These are phyloP conservation scores for Hypocryptadius cinnamomeus DNA, from an alignment of 2,113 vertebrate species.

Conservation along the genomic window DNA sequence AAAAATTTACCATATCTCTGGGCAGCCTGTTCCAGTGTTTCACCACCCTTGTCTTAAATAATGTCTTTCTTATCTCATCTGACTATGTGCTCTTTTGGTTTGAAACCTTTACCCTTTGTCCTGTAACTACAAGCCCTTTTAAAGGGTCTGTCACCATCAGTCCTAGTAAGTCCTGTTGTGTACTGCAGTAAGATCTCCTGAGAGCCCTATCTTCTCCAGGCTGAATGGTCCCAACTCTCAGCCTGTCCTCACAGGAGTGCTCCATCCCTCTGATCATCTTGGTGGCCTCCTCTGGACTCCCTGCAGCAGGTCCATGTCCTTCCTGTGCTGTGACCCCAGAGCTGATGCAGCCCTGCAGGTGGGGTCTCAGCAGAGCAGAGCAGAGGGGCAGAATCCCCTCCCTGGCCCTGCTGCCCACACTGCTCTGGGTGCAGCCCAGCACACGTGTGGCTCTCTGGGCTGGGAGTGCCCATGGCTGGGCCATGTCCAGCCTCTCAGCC, in stretches of 20 bases:
- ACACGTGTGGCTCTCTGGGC: not conserved
- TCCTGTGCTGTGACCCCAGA: not conserved
- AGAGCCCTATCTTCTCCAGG: not conserved
- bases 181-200: not conserved
- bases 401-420: fast-evolving
- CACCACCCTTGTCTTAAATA: not conserved
- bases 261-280: not conserved
- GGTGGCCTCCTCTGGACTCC: fast-evolving
- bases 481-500: not conserved
- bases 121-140: not conserved
- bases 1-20: not conserved
- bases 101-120: not conserved
- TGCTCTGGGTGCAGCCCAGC: not conserved
- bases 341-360: not conserved
- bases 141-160: not conserved
- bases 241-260: not conserved
- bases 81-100: not conserved
- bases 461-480: not conserved
- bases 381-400: not conserved
- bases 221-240: not conserved
- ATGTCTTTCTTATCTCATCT: not conserved
- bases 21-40: not conserved
- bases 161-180: not conserved
- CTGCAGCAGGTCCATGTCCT: not conserved
- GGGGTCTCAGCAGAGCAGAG: not conserved